Evolutionary conservation across 2,113 vertebrate species (phyloP).

Genomic region (Scopus umbretta): DNA sequence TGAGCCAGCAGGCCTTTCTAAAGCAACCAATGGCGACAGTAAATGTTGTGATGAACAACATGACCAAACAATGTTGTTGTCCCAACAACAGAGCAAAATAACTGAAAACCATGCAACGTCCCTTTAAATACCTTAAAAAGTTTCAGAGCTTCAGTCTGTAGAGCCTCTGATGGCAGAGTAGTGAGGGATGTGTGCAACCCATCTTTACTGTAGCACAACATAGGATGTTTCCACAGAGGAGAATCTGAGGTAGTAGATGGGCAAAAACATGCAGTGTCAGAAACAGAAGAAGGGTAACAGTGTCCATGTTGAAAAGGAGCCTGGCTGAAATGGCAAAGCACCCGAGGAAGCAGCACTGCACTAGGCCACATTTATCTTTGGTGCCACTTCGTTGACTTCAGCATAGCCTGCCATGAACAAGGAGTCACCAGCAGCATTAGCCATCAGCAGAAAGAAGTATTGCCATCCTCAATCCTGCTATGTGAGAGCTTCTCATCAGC

Average conservation of each 20-base stretch:
- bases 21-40: not conserved
- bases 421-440: not conserved
- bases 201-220: conserved; percentile 84
- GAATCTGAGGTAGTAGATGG: conserved; percentile 70
- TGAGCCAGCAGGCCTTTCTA: not conserved
- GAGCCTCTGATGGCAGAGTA: conserved; percentile 85
- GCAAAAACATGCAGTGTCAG: conserved; percentile 6
- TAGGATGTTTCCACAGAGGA: conserved; percentile 80
- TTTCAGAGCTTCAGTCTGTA: conserved; percentile 89
- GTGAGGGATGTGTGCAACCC: conserved; percentile 81
- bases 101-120: not conserved
- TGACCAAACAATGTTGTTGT: not conserved
- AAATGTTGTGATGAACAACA: not conserved
- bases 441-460: not conserved
- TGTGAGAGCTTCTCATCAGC: not conserved
- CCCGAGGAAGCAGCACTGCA: not conserved
- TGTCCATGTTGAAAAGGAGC: not conserved
- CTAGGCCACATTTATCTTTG: not conserved
- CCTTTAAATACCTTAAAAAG: conserved; percentile 83
- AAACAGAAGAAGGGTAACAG: not conserved
- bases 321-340: not conserved
- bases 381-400: not conserved
- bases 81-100: not conserved
- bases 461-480: not conserved
- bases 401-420: not conserved